Conservation (phyloP, 2,888 invertebrate genomes). For the Tolmerus cingulatus region DNA sequence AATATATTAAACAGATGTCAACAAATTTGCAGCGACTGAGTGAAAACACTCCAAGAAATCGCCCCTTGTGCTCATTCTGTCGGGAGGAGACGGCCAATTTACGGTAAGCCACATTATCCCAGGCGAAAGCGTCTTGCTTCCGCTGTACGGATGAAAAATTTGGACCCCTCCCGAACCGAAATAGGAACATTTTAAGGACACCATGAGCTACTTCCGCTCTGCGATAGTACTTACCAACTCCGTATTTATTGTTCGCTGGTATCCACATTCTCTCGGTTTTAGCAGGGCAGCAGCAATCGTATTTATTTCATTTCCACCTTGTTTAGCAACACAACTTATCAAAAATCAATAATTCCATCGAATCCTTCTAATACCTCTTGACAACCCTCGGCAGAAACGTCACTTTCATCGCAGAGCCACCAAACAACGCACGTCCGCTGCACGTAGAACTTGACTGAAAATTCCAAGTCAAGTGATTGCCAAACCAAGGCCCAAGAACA, state of each 20-base stretch:
- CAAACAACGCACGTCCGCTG: not conserved
- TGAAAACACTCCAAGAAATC: not conserved
- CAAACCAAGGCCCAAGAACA: not conserved
- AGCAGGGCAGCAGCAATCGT: not conserved
- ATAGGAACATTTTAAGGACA: not conserved
- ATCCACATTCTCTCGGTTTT: conserved; percentile 59
- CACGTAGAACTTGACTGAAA: not conserved
- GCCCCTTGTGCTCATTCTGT: not conserved
- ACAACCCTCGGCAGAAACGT: conserved; percentile 16
- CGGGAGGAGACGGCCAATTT: conserved; percentile 27
- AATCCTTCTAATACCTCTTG: not conserved
- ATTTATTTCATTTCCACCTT: conserved; percentile 17
- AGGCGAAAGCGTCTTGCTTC: not conserved
- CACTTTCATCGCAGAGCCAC: not conserved
- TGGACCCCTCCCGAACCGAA: not conserved
- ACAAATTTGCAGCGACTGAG: not conserved
- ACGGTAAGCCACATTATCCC: not conserved
- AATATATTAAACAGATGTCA: not conserved
- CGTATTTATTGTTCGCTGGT: conserved; percentile 63
- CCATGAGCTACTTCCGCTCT: not conserved
- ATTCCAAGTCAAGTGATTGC: not conserved
- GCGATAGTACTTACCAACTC: conserved; percentile 60
- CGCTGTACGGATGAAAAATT: not conserved
- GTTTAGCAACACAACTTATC: conserved; percentile 25
- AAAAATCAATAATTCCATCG: conserved; percentile 27